These are phyloP conservation scores for Ceryle rudis DNA, from an alignment of 2,797 vertebrate genomes.

Conservation along the genomic window DNA sequence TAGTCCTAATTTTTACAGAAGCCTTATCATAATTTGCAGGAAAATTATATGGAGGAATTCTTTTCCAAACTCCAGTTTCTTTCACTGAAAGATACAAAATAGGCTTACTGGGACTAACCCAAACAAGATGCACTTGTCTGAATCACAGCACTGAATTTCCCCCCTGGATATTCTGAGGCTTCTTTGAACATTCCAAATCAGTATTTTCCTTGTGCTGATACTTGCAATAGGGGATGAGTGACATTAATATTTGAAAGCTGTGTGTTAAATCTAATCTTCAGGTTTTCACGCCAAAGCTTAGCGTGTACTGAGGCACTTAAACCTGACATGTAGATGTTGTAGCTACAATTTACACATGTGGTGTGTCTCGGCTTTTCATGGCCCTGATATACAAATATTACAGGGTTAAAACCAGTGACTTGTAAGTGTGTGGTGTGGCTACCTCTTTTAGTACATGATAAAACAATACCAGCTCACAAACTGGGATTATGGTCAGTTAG, in stretches of 20 bases:
- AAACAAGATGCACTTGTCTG: neutral
- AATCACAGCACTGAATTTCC: neutral
- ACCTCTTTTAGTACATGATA: neutral
- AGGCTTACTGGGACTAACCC: neutral
- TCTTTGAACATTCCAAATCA: neutral
- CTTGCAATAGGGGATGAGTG: neutral
- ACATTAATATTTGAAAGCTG: neutral
- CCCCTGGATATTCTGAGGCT: neutral
- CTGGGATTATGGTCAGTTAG: neutral
- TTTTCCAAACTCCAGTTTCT: neutral
- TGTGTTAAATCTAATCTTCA: slow-evolving; percentile 13
- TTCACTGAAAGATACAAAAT: neutral
- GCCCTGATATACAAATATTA: neutral
- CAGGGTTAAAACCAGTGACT: neutral
- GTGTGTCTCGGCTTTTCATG: neutral
- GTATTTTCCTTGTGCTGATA: neutral
- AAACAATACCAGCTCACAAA: neutral
- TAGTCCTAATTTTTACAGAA: neutral
- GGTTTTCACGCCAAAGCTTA: neutral
- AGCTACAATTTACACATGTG: neutral
- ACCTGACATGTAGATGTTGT: neutral
- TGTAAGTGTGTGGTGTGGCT: neutral
- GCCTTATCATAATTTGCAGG: neutral
- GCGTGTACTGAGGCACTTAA: neutral
- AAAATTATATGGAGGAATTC: neutral